Evolutionary conservation across 2,797 vertebrate species (phyloP), one percentile per base, ranked within the genome.

Genomic region (Alcedo atthis): DNA sequence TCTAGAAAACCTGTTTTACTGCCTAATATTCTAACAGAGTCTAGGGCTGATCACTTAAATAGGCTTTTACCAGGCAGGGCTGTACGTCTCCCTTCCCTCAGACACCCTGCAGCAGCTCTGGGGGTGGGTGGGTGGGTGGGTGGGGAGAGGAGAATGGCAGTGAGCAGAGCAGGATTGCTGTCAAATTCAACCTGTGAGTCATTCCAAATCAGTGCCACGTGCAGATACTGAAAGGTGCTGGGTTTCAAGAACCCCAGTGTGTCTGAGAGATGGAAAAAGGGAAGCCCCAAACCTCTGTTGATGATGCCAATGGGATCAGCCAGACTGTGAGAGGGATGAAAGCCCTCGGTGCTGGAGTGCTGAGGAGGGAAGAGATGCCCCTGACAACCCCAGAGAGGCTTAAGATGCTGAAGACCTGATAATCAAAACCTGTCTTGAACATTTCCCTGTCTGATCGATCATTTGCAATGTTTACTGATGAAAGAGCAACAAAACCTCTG

Each of bases 81-180:
- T 87, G 87, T 45, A 94, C 59, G 45, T 91, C 96, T 97, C 97
- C 95, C 97, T 96, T 96, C 94, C 86, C 94, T 57, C 76, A 76
- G 87, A 91, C 96, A 76, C 95, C 97, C 97, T 26, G 59, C 96
- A 96, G 96, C 94, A 51, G 88, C 89, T 95, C 64, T 2, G 5
- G 53, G 83, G 28, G 82, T 73, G 48, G 48, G 46, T 25, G 51
- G 26, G 51, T 30, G 94, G 92, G 96, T 81, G 93, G 88, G 96
- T 80, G 93, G 88, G 78, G 81, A 81, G 82, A 58, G 75, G 62
- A 64, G 91, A 77, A 75, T 25, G 28, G 15, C 82, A 83, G 87
- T 14, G 11, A 81, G 46, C 21, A 0, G 62, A 90, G 92, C 4
- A 30, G 46, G 88, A 96, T 94, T 69, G 9, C 71, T 86, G 94